These are phyloP conservation scores for Donacobius atricapilla DNA, from an alignment of 2,113 vertebrate species.

Conservation along the genomic window DNA sequence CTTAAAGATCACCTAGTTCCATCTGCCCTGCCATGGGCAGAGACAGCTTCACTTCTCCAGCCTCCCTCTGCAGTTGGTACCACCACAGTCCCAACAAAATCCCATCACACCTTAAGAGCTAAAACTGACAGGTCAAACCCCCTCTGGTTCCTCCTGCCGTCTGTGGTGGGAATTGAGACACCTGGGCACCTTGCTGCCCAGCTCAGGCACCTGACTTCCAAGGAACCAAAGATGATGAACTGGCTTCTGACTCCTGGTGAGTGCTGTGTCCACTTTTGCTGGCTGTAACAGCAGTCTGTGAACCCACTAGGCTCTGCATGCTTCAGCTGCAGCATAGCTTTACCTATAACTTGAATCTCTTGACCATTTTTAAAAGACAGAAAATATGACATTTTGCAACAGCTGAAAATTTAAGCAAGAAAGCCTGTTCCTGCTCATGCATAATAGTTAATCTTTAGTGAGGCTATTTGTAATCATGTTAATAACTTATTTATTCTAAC, in stretches of 20 bases:
- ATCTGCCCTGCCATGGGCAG: not conserved
- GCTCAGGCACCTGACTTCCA: not conserved
- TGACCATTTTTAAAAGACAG: not conserved
- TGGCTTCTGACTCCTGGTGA: not conserved
- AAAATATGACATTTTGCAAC: not conserved
- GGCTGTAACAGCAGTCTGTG: accelerated
- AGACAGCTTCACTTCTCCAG: not conserved
- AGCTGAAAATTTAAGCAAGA: not conserved
- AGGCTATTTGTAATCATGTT: not conserved
- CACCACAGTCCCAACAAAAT: not conserved
- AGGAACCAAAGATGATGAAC: not conserved
- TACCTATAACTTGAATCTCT: not conserved
- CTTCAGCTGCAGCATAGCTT: not conserved
- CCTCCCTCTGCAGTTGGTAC: not conserved
- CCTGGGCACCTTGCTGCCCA: not conserved
- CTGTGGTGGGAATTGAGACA: not conserved
- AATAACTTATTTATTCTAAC: not conserved
- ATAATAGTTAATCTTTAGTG: not conserved
- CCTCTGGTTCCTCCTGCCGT: not conserved
- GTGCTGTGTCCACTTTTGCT: not conserved
- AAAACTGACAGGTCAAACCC: not conserved
- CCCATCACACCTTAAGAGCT: not conserved
- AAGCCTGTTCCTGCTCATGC: not conserved
- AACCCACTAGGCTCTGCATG: not conserved
- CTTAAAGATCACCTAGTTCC: not conserved